phyloP scores from a whole-genome alignment of 2,888 invertebrate species.

The Cotesia congregata region DNA sequence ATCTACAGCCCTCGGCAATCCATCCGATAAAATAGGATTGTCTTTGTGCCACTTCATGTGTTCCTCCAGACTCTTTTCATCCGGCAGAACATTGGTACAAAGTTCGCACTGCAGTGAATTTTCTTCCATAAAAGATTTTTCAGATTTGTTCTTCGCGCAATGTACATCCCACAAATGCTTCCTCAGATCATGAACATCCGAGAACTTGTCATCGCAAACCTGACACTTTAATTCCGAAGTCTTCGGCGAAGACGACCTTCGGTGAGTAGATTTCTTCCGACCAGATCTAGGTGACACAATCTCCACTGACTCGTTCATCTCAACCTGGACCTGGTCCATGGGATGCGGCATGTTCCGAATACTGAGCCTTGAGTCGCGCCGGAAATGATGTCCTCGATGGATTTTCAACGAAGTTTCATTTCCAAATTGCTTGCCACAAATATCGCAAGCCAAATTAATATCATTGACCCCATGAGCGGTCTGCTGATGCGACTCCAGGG shows the following conservation, averaged over 20 bases:
- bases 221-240: slow-evolving; percentile 69
- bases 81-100: slow-evolving; percentile 72
- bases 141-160: slow-evolving; percentile 70
- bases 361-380: slow-evolving; percentile 68
- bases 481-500: slow-evolving; percentile 58
- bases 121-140: slow-evolving; percentile 56
- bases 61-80: slow-evolving; percentile 67
- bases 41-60: slow-evolving; percentile 72
- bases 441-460: slow-evolving; percentile 74
- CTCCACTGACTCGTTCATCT: slow-evolving; percentile 33
- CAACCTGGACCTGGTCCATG: slow-evolving; percentile 36
- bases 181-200: slow-evolving; percentile 73
- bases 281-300: slow-evolving; percentile 53
- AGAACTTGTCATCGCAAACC: slow-evolving; percentile 75
- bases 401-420: slow-evolving; percentile 77
- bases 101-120: slow-evolving; percentile 66
- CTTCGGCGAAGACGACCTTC: slow-evolving; percentile 46
- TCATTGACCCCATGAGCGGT: slow-evolving; percentile 55
- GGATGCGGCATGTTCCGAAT: slow-evolving; percentile 41
- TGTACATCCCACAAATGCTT: slow-evolving; percentile 76
- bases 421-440: slow-evolving; percentile 76
- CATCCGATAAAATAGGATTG: slow-evolving; percentile 60
- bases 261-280: slow-evolving; percentile 58
- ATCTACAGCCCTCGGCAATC: slow-evolving; percentile 48
- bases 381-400: slow-evolving; percentile 76